Evolutionary conservation across 2,113 vertebrate species (phyloP), one percentile per base, ranked within the genome.

Genomic region (Panthera tigris): DNA sequence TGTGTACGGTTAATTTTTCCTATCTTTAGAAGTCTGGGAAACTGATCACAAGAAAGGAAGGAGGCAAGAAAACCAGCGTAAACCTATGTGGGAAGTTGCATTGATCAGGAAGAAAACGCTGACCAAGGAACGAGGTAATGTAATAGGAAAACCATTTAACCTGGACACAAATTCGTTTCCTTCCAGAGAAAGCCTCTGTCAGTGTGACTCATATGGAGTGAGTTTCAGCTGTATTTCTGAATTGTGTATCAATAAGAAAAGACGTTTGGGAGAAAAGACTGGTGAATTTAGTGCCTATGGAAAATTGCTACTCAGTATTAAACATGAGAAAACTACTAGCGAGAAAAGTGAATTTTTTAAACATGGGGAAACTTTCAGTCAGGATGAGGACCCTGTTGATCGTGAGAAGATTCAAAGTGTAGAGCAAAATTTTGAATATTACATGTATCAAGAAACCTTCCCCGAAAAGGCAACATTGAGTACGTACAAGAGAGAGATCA

Each of bases 11-110:
- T 65, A 69, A 73, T 69, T 96, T 94, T 80, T 90, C 74, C 95
- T 95, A 63, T 96, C 96, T 96, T 55, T 81, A 97, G 94, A 89
- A 65, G 8, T 80, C 79, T 93, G 85, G 80, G 93, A 96, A 84
- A 63, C 41, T 95, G 81, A 94, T 94, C 39, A 68, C 12, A 50
- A 73, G 33, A 95, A 94, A 48, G 85, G 88, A 18, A 91, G 12
- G 33, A 97, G 19, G 18, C 45, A 74, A 33, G 71, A 96, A 94
- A 81, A 93, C 11, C 76, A 80, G 63, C 36, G 33, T 94, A 90
- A 90, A 78, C 55, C 55, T 94, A 63, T 84, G 14, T 93, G 95
- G 92, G 61, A 95, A 89, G 16, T 95, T 96, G 39, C 91, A 78
- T 69, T 95, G 45, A 85, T 93, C 86, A 88, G 27, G 89, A 94